Evolutionary conservation across 2,797 vertebrate species (phyloP).

Genomic region (Tinamus major): DNA sequence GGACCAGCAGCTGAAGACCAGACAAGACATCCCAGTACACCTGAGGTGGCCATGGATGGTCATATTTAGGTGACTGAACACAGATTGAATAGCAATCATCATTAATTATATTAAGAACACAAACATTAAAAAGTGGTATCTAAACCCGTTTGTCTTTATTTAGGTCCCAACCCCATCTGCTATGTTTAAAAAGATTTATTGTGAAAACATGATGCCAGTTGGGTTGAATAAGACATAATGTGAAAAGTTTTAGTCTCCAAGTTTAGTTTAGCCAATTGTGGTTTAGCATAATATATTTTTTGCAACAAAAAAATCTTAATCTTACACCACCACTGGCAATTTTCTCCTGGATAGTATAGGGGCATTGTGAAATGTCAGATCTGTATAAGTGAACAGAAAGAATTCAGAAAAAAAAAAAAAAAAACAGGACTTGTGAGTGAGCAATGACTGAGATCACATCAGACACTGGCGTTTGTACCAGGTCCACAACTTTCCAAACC

Average conservation of each 20-base stretch:
- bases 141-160: neutral
- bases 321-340: neutral
- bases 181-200: neutral
- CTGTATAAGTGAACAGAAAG: neutral
- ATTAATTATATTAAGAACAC: neutral
- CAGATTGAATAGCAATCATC: neutral
- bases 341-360: neutral
- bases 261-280: neutral
- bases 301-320: neutral
- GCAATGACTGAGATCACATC: neutral
- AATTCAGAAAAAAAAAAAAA: neutral
- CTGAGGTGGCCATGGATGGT: neutral
- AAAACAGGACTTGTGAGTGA: neutral
- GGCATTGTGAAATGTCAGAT: neutral
- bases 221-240: accelerated
- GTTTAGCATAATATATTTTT: neutral
- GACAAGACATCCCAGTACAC: neutral
- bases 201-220: neutral
- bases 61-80: neutral
- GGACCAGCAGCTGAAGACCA: neutral
- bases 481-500: neutral
- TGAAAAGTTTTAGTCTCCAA: neutral
- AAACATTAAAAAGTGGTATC: neutral
- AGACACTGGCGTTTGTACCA: neutral
- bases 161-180: accelerated